Conservation (phyloP, 2,113 vertebrate genomes). For the Carassius carassius region DNA sequence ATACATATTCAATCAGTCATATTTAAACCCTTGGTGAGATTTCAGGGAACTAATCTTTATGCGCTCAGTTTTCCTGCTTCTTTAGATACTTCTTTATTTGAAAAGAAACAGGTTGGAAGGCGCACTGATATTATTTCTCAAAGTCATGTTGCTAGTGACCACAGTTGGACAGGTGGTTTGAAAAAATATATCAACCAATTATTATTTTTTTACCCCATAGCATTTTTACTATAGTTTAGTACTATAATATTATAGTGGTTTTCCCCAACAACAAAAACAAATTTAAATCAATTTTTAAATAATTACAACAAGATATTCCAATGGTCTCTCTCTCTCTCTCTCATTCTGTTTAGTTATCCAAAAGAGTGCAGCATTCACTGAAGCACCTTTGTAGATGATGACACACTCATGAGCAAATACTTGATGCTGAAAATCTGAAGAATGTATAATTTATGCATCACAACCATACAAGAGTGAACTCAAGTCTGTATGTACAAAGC, state of each 20-base stretch:
- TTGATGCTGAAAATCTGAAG: not conserved
- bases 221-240: too few species aligned
- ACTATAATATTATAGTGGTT: too few species aligned
- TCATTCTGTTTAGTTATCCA: not conserved
- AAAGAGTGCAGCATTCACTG: not conserved
- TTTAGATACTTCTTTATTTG: too few species aligned
- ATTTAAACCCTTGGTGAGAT: not conserved
- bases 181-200: too few species aligned
- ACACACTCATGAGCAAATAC: slow-evolving; percentile 4
- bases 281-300: too few species aligned
- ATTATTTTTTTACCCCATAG: too few species aligned
- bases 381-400: slow-evolving; percentile 1
- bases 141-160: not conserved
- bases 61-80: not conserved
- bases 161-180: too few species aligned
- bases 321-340: not conserved
- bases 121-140: not conserved
- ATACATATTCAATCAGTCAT: not conserved
- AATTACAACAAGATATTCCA: not conserved
- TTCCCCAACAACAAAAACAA: too few species aligned
- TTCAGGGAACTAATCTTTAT: slow-evolving; percentile 2
- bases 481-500: not conserved
- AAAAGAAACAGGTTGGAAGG: too few species aligned
- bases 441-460: not conserved
- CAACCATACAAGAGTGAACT: slow-evolving; percentile 4